phyloP scores from a whole-genome alignment of 2,888 invertebrate species.

The Polydesmus complanatus region DNA sequence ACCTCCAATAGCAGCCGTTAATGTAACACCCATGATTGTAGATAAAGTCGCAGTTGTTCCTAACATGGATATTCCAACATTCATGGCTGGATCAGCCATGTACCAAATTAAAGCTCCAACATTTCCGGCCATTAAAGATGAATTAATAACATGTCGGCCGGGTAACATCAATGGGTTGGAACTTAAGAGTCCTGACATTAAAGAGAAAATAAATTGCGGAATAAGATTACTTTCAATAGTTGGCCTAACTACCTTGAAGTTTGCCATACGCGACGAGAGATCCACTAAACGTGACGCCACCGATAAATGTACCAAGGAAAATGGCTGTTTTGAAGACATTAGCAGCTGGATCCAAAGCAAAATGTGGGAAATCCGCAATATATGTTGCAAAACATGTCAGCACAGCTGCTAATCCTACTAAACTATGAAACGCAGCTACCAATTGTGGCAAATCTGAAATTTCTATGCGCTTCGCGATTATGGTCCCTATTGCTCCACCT shows the following conservation, averaged over 20 bases:
- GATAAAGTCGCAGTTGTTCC: slow-evolving; percentile 62
- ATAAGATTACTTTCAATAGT: neutral
- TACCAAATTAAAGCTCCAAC: slow-evolving; percentile 60
- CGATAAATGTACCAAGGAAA: slow-evolving; percentile 77
- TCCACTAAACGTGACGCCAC: slow-evolving; percentile 71
- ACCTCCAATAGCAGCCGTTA: slow-evolving; percentile 82
- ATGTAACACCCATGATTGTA: slow-evolving; percentile 67
- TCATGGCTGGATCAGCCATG: slow-evolving; percentile 46
- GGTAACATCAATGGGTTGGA: slow-evolving; percentile 70
- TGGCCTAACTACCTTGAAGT: slow-evolving; percentile 34
- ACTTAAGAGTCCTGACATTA: slow-evolving; percentile 52
- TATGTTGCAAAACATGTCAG: slow-evolving; percentile 71
- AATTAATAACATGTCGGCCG: slow-evolving; percentile 64
- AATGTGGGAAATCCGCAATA: slow-evolving; percentile 66
- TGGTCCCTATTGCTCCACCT: slow-evolving; percentile 57
- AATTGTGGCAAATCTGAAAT: slow-evolving; percentile 77
- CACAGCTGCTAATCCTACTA: slow-evolving; percentile 77
- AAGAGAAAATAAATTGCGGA: neutral
- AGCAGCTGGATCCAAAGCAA: slow-evolving; percentile 64
- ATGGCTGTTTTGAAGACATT: slow-evolving; percentile 68
- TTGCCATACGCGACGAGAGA: slow-evolving; percentile 42
- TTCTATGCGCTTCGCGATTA: slow-evolving; percentile 68
- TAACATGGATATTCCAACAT: slow-evolving; percentile 55
- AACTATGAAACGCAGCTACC: slow-evolving; percentile 69
- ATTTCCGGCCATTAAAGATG: slow-evolving; percentile 50